Evolutionary conservation across 2,797 vertebrate species (phyloP).

Genomic region (Sphenodon punctatus): DNA sequence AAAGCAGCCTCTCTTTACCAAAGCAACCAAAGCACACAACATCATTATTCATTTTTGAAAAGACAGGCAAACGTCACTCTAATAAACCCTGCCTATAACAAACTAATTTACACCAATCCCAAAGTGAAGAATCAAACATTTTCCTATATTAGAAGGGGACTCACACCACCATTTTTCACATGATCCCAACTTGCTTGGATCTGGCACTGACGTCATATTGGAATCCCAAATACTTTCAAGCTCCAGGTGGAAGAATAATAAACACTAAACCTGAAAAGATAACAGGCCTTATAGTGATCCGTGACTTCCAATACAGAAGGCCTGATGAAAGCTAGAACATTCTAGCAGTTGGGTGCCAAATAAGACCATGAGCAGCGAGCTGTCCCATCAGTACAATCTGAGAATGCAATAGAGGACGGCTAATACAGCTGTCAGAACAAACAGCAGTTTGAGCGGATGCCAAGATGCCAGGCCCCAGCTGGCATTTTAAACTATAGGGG

Average conservation of each 20-base stretch:
- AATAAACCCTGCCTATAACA: no score
- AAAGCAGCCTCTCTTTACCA: no score
- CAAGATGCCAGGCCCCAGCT: conserved; percentile 78
- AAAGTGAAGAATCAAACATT: no score
- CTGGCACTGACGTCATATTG: no score
- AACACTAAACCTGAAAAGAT: neutral
- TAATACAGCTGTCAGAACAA: conserved; percentile 69
- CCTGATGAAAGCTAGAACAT: conserved; percentile 24
- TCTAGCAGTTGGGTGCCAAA: conserved; percentile 44
- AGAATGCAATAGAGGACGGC: conserved; percentile 51
- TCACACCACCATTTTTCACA: no score
- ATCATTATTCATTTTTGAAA: no score
- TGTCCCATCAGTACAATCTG: conserved; percentile 31
- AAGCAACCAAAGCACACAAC: no score
- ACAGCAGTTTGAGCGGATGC: conserved; percentile 80
- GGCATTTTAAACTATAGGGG: conserved; percentile 66
- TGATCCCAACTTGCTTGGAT: no score
- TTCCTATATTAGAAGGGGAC: no score
- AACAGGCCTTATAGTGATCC: neutral
- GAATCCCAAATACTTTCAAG: neutral
- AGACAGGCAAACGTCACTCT: no score
- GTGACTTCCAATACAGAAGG: neutral
- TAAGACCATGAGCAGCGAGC: conserved; percentile 26
- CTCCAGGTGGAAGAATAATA: neutral
- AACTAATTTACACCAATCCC: no score